Conservation (phyloP, 2,113 vertebrate species). For the Gavialis gangeticus region DNA sequence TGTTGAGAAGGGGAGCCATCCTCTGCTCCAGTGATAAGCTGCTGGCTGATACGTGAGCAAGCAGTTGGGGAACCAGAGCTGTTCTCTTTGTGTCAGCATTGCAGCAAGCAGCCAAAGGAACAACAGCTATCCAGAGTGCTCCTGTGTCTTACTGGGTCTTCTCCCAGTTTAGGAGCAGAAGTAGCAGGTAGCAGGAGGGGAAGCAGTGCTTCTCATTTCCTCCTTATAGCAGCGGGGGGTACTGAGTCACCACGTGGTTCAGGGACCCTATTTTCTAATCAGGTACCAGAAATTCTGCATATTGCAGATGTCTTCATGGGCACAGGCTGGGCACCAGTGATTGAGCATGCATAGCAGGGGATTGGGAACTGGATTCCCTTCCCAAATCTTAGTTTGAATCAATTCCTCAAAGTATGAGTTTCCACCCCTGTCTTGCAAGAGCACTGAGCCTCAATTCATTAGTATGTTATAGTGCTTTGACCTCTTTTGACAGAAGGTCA, state of each 20-base stretch:
- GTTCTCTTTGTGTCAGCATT: too few relatives aligned
- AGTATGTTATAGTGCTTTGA: too few relatives aligned
- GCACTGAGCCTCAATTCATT: too few relatives aligned
- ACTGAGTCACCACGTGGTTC: not conserved
- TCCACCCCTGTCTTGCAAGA: not conserved
- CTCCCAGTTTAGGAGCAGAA: too few relatives aligned
- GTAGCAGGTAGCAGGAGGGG: too few relatives aligned
- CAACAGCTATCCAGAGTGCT: too few relatives aligned
- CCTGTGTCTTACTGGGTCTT: not conserved
- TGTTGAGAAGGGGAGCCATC: too few relatives aligned
- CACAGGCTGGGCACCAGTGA: not conserved
- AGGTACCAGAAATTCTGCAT: not conserved
- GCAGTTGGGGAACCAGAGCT: too few relatives aligned
- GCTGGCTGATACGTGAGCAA: too few relatives aligned
- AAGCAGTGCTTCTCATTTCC: too few relatives aligned
- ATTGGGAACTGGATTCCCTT: not conserved
- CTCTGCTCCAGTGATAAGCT: too few relatives aligned
- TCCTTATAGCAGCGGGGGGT: too few relatives aligned
- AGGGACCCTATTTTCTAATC: not conserved
- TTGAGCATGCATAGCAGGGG: not conserved
- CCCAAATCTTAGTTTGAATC: not conserved
- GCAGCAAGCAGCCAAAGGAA: not conserved
- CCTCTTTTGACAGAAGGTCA: not conserved
- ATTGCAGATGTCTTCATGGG: not conserved
- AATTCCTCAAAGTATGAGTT: not conserved